These are phyloP conservation scores for Gymnogyps californianus DNA, from an alignment of 2,113 vertebrate genomes.

Conservation along the genomic window DNA sequence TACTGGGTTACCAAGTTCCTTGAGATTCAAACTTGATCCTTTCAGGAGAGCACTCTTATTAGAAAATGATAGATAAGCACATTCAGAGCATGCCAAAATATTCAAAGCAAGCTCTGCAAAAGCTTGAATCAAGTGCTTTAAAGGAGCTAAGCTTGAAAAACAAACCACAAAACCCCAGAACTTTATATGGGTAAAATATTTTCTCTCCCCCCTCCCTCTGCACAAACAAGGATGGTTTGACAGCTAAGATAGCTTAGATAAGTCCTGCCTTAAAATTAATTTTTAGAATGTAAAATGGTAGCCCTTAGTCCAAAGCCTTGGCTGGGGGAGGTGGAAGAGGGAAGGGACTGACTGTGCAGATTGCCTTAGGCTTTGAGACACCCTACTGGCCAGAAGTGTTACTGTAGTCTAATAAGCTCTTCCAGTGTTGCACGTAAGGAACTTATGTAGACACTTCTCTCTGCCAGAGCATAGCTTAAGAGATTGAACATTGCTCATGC, in stretches of 20 bases:
- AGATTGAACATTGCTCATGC: neutral
- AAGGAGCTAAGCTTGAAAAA: neutral
- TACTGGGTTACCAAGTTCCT: neutral
- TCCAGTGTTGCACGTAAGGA: fast-evolving
- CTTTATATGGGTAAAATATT: neutral
- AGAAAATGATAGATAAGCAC: neutral
- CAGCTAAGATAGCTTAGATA: neutral
- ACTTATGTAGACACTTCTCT: neutral
- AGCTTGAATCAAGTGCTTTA: neutral
- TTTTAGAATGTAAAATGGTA: neutral
- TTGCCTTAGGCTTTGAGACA: neutral
- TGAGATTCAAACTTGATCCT: neutral
- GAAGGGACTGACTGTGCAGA: neutral
- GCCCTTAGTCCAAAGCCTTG: neutral
- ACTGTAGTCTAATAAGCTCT: neutral
- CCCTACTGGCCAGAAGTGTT: neutral
- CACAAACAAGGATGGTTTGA: neutral
- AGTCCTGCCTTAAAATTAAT: neutral
- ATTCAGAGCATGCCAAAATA: neutral
- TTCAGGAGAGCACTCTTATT: neutral
- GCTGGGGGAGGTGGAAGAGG: neutral
- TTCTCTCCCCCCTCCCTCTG: neutral
- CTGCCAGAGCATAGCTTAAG: neutral
- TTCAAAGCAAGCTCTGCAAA: neutral
- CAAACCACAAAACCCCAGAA: neutral